phyloP scores from a whole-genome alignment of 1,140 invertebrate species.

The Wiebesia pumilae region DNA sequence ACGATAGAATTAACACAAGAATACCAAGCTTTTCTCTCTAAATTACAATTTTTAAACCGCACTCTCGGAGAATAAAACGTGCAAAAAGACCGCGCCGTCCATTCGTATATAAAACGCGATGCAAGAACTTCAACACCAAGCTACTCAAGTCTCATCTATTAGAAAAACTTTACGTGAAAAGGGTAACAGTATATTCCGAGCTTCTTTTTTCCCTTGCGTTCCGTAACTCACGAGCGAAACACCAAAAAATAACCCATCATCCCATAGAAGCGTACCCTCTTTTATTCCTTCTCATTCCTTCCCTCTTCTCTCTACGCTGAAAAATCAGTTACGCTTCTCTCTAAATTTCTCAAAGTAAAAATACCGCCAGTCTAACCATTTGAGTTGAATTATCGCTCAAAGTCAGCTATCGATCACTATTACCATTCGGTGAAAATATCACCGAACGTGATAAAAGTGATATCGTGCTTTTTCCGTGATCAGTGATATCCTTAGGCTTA shows the following conservation, averaged over 20 bases:
- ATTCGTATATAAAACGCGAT: background rate
- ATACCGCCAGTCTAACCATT: background rate
- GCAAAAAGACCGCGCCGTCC: background rate
- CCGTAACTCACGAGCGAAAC: background rate
- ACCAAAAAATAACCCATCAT: background rate
- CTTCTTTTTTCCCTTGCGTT: background rate
- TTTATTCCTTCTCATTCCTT: background rate
- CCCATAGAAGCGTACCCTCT: background rate
- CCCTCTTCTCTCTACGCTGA: background rate
- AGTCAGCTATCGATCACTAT: background rate
- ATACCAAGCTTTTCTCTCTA: background rate
- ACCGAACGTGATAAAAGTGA: background rate
- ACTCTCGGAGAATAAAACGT: background rate
- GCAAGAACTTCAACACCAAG: background rate
- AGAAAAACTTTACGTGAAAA: slow-evolving; percentile 5
- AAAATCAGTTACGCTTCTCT: background rate
- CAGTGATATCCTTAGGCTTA: background rate
- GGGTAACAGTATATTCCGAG: background rate
- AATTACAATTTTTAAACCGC: background rate
- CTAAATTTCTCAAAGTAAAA: background rate
- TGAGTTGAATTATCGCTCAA: background rate
- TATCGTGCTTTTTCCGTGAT: background rate
- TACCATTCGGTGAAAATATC: background rate
- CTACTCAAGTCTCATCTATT: background rate
- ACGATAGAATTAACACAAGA: slow-evolving; percentile 1